phyloP scores from a whole-genome alignment of 2,888 invertebrate genomes.

The Cataglyphis rosenhaueri region DNA sequence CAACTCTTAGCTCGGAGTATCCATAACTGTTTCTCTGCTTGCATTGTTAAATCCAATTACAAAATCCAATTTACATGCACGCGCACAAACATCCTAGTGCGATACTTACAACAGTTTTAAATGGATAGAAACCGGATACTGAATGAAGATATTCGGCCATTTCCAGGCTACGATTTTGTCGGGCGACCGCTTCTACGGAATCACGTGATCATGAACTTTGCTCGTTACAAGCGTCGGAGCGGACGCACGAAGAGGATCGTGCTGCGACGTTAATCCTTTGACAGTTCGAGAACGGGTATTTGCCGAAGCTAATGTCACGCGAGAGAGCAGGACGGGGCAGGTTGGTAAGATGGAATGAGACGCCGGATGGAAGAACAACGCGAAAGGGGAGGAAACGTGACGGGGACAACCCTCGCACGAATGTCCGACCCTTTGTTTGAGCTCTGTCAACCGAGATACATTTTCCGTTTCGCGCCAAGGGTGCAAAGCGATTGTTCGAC shows the following conservation, averaged over 20 bases:
- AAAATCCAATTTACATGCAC: constrained; percentile 32
- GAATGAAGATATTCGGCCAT: constrained; percentile 48
- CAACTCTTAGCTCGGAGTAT: not conserved
- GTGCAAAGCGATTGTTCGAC: constrained; percentile 80
- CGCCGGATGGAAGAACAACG: constrained; percentile 49
- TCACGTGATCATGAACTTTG: constrained; percentile 56
- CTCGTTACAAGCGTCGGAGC: constrained; percentile 47
- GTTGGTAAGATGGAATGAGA: constrained; percentile 28
- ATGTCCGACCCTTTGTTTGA: constrained; percentile 82
- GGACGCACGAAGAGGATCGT: constrained; percentile 57
- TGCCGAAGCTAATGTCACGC: constrained; percentile 76
- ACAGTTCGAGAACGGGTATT: constrained; percentile 73
- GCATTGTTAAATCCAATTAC: constrained; percentile 38
- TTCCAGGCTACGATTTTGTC: constrained; percentile 47
- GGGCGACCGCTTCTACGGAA: constrained; percentile 49
- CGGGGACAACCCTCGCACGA: constrained; percentile 69
- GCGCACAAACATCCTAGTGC: not conserved
- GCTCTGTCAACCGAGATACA: constrained; percentile 82
- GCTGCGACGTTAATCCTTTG: constrained; percentile 74
- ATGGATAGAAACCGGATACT: constrained; percentile 31
- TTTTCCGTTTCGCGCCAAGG: constrained; percentile 81
- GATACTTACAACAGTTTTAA: constrained; percentile 37
- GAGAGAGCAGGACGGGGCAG: constrained; percentile 50
- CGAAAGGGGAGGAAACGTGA: constrained; percentile 42
- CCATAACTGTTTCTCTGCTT: not conserved